phyloP scores from a whole-genome alignment of 2,888 invertebrate species.

The Acronicta leporina region DNA sequence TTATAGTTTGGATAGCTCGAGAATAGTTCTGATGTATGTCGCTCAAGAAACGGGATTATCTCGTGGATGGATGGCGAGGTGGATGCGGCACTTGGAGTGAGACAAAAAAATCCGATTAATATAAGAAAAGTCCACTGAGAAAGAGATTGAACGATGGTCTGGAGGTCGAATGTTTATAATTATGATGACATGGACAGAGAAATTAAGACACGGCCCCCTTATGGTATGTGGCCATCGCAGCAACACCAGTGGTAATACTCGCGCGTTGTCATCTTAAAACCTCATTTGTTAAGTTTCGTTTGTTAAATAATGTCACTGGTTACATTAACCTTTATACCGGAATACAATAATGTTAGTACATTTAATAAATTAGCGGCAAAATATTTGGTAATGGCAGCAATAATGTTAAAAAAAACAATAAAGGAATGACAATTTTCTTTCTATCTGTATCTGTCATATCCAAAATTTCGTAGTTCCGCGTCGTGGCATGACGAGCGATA shows the following conservation, averaged over 20 bases:
- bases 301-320: too few relatives aligned
- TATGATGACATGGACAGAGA: constrained; percentile 23
- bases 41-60: constrained; percentile 64
- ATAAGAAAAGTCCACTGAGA: constrained; percentile 26
- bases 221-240: too few relatives aligned
- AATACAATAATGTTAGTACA: too few relatives aligned
- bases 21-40: constrained; percentile 79
- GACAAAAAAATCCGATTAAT: constrained; percentile 28
- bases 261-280: too few relatives aligned
- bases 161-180: constrained; percentile 20
- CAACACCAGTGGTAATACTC: too few relatives aligned
- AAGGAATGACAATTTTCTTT: too few relatives aligned
- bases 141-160: constrained; percentile 37
- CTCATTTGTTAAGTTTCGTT: too few relatives aligned
- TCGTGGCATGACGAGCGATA: constrained; percentile 59
- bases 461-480: constrained; percentile 32
- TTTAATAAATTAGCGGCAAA: too few relatives aligned
- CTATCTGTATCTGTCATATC: constrained; percentile 59
- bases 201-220: too few relatives aligned
- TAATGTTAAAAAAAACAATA: too few relatives aligned
- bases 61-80: constrained; percentile 26
- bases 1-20: constrained; percentile 79
- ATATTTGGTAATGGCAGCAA: too few relatives aligned
- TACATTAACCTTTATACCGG: too few relatives aligned
- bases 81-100: constrained; percentile 58